Evolutionary conservation across 2,113 vertebrate species (phyloP).

Genomic region (Alligator mississippiensis): DNA sequence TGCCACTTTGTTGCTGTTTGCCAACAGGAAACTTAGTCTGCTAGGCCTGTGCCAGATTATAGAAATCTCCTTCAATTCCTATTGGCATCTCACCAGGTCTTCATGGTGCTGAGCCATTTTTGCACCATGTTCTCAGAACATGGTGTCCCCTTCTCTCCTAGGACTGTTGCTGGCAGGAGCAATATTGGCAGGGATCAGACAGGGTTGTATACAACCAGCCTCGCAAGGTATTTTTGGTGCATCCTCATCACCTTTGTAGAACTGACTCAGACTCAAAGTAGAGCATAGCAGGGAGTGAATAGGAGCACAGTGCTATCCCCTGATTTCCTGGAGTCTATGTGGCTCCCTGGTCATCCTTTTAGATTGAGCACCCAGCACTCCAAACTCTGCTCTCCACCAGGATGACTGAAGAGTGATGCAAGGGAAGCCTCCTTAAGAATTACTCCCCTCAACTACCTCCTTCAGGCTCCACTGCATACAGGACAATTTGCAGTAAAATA

Average conservation of each 20-base stretch:
- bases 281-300: neutral
- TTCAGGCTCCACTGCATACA: neutral
- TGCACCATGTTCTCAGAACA: neutral
- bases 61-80: neutral
- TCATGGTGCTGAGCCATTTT: neutral
- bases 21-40: fast-evolving
- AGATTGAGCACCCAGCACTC: neutral
- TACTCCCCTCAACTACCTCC: neutral
- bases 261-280: neutral
- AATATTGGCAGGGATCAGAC: neutral
- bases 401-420: neutral
- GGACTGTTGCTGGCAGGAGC: neutral
- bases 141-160: neutral
- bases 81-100: neutral
- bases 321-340: neutral
- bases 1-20: neutral
- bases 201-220: neutral
- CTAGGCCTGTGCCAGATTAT: neutral
- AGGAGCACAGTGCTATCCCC: neutral
- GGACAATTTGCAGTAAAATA: neutral
- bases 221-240: neutral
- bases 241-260: neutral
- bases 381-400: neutral
- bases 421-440: neutral
- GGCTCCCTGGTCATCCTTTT: conserved; percentile 5